These are phyloP conservation scores for Merops nubicus DNA, from an alignment of 2,113 vertebrate genomes.

Conservation along the genomic window DNA sequence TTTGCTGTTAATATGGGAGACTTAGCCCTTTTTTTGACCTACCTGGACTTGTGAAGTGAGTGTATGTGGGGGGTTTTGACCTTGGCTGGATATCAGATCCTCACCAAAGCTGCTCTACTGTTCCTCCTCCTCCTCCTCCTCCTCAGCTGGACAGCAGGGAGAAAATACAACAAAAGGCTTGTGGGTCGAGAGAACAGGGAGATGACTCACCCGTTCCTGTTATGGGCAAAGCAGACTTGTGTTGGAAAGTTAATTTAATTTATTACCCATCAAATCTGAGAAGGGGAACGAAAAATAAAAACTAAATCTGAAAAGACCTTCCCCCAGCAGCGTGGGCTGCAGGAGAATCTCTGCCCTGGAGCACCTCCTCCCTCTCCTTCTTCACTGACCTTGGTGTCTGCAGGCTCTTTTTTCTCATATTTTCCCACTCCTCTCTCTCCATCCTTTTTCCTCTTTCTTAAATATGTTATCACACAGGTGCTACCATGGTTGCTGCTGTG, in stretches of 20 bases:
- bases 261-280: background rate
- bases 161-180: background rate
- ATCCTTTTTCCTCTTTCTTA: background rate
- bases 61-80: background rate
- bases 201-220: background rate
- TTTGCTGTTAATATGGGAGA: background rate
- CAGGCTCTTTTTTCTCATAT: background rate
- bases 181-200: background rate
- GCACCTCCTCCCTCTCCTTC: background rate
- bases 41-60: background rate
- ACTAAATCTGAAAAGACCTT: background rate
- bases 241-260: background rate
- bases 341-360: background rate
- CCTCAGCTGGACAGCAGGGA: background rate
- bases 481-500: background rate
- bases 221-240: background rate
- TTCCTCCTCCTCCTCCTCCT: background rate
- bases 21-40: background rate
- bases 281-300: background rate
- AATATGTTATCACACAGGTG: background rate
- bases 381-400: background rate
- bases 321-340: background rate
- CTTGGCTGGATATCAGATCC: background rate
- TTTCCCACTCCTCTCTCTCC: background rate
- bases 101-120: background rate